A percentile compares a stretch with the other conserved stretches of the same genome.
Evolutionary conservation across 2,888 invertebrate genomes (phyloP).

Genomic region (Junonia oenone): DNA sequence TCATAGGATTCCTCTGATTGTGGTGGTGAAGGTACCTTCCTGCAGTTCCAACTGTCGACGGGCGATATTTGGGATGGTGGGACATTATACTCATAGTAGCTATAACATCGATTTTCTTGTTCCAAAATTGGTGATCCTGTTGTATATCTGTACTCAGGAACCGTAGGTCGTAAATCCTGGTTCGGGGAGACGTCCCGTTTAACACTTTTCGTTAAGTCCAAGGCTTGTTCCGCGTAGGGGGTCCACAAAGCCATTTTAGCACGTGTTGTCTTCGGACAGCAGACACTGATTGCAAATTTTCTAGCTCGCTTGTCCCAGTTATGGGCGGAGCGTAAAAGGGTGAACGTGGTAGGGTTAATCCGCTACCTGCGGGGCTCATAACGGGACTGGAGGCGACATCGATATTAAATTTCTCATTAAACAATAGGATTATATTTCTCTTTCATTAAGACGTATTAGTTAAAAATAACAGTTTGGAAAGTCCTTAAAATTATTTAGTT

Average conservation of each 20-base stretch:
- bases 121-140: conserved; percentile 30
- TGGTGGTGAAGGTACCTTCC: conserved; percentile 62
- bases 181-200: conserved; percentile 36
- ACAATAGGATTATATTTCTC: conserved; percentile 14
- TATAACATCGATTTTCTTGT: conserved; percentile 15
- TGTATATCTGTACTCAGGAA: conserved; percentile 32
- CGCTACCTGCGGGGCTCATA: conserved; percentile 33
- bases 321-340: conserved; percentile 27
- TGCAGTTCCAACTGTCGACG: conserved; percentile 30
- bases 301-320: conserved; percentile 5
- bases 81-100: conserved; percentile 27
- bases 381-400: conserved; percentile 31
- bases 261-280: background rate
- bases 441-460: background rate
- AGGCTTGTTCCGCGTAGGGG: conserved; percentile 56
- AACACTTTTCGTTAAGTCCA: conserved; percentile 50
- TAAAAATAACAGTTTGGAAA: background rate
- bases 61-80: conserved; percentile 48
- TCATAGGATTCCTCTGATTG: conserved; percentile 51
- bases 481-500: too few relatives aligned
- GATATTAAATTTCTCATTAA: conserved; percentile 20
- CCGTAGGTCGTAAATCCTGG: conserved; percentile 27
- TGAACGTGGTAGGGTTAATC: conserved; percentile 22
- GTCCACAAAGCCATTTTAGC: conserved; percentile 58
- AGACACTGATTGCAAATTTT: conserved; percentile 21